Base-by-base conservation (phyloP, 2,113 vertebrate species). In the Neolamprologus fasciatus region DNA sequence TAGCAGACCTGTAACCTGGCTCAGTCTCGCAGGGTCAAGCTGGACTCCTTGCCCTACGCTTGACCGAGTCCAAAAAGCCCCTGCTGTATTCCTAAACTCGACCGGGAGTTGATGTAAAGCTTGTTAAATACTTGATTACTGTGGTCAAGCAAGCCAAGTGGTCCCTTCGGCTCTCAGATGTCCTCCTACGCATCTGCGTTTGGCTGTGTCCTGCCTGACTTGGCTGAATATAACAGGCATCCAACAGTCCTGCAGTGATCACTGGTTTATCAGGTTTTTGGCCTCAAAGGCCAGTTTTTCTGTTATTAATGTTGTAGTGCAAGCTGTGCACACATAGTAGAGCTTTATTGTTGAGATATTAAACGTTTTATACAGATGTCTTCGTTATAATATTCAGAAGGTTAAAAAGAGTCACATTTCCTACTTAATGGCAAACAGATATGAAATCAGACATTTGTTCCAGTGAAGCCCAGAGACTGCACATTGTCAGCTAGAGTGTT, bases 401-500 rank as follows among this genome's bases (percentile, higher is more conserved):
- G 16, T 45, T 66, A 17, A 33, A 83, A 73, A 71, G 31, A 13
- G 13, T 58, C 71, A 9, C 2, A 10, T 58, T 53, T 58, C 57
- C 82, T 45, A 7, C 47, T 80, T 54, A 21, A 19, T 14, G 35
- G 16, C 13, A 42, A 26, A 42, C 37, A 71, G 63, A 23, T 42
- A 6, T 71, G 12, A 71, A 71, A 71, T 40, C 3, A 23, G 61
- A 76, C 42, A 11, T 76, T 12, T 76, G 9, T 7, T 45, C 9
- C 31, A 58, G 5, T 47, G 19, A 33, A 42, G 1, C 19, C 33
- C 31, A 9, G 82, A 87, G 81, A 23, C 50, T 8, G 66, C 76
- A 83, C 83, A 58, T 89, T 37, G 19, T 85, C 84, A 89, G 78
- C 71, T 84, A 28, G 8, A 19, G 17, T 45, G 84, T 87, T 83